phyloP scores from a whole-genome alignment of 2,113 vertebrate genomes.

The Phocoena phocoena region DNA sequence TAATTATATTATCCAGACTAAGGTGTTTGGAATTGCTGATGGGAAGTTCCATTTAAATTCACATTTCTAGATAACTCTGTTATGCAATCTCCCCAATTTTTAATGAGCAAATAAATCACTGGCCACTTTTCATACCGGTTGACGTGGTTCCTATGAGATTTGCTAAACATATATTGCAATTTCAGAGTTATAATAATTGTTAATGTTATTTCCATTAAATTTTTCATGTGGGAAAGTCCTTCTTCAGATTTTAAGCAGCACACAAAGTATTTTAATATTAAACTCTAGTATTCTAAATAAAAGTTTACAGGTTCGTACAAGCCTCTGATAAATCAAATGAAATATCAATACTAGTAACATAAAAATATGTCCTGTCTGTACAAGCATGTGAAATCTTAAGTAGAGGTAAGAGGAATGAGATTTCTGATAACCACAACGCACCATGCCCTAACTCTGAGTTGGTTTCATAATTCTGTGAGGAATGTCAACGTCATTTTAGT shows the following conservation, averaged over 20 bases:
- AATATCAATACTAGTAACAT: background rate
- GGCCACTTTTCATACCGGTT: background rate
- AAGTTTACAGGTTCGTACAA: background rate
- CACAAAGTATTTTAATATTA: background rate
- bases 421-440: background rate
- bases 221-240: background rate
- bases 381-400: background rate
- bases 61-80: background rate
- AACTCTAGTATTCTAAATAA: background rate
- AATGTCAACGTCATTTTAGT: background rate
- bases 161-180: background rate
- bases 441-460: background rate
- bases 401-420: background rate
- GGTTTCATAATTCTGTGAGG: background rate
- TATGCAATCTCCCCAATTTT: background rate
- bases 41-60: background rate
- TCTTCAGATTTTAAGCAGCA: background rate
- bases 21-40: background rate
- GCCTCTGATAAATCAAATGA: background rate
- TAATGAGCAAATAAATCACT: background rate
- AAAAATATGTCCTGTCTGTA: background rate
- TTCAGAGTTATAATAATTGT: background rate
- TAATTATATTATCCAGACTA: background rate
- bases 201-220: background rate
- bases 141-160: background rate